Base-by-base conservation (phyloP, 2,888 invertebrate species). In the Yponomeuta sedellus region DNA sequence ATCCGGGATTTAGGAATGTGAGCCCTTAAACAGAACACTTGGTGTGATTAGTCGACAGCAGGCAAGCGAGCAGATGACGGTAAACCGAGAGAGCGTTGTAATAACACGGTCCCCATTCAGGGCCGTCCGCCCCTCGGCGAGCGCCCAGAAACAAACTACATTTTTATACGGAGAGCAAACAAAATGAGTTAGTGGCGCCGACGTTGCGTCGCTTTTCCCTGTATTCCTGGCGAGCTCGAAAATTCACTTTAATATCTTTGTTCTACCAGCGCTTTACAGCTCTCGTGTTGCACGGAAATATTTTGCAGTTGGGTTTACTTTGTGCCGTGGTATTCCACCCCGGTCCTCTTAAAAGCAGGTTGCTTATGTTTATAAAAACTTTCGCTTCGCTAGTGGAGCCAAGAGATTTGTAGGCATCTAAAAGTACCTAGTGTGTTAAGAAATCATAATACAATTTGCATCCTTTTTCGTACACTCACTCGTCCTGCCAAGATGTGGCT, bases 221-320 rank as follows among this genome's bases (percentile, higher is more conserved):
- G 79, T 83, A 80, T 83, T 81, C 76, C 79, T 78, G 75, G 75
- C 79, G 79, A 83, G 88, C 86, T 85, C 80, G 82, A 83, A 88
- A 86, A 88, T 88, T 88, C 83, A 81, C 84, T 88, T 88, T 88
- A 88, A 89, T 86, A 86, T 86, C 86, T 86, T 88, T 88, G 87
- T 88, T 88, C 85, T 83, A 85, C 40, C 85, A 86, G 77, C 81
- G 85, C 83, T 86, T 83, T 86, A 84, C 81, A 78, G 82, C 83
- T 82, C 82, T 86, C 81, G 77, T 82, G 83, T 82, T 82, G 79
- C 80, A 74, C 80, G 80, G 83, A 83, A 82, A 82, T 84, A 85
- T 81, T 78, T 75, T 70, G 72, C 75, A 76, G 74, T 76, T 75
- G 76, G 76, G 77, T 81, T 85, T 82, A 79, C 79, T 83, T 80